Percentiles rank a stretch among this genome's conserved stretches.
These are phyloP conservation scores for Tortricodes alternella DNA, from an alignment of 2,888 invertebrate species.

Conservation along the genomic window DNA sequence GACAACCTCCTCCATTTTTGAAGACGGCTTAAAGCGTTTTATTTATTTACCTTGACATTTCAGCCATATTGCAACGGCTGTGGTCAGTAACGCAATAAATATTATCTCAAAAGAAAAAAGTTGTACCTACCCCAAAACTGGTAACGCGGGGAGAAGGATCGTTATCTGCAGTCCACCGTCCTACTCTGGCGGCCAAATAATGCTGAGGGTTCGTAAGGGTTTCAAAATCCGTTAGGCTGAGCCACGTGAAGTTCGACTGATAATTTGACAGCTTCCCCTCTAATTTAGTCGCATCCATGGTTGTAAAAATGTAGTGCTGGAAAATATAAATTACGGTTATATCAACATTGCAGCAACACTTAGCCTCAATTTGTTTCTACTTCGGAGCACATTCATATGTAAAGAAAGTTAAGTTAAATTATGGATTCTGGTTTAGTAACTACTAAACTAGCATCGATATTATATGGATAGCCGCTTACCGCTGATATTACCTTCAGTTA, in stretches of 20 bases:
- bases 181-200: slow-evolving; percentile 58
- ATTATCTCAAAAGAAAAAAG: background rate
- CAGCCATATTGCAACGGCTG: too few species aligned
- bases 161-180: slow-evolving; percentile 54
- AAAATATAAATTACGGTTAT: slow-evolving; percentile 32
- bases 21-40: too few species aligned
- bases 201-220: slow-evolving; percentile 56
- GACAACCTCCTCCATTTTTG: too few species aligned
- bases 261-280: slow-evolving; percentile 52
- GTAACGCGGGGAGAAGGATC: slow-evolving; percentile 49
- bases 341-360: background rate
- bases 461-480: too few species aligned
- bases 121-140: slow-evolving; percentile 54
- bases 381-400: too few species aligned
- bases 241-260: slow-evolving; percentile 67
- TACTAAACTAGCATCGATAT: too few species aligned
- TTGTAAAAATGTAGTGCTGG: slow-evolving; percentile 67
- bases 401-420: too few species aligned
- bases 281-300: slow-evolving; percentile 62
- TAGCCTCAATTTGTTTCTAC: too few species aligned
- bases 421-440: too few species aligned
- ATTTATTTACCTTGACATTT: too few species aligned
- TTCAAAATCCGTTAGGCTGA: slow-evolving; percentile 64
- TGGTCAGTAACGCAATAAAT: too few species aligned
- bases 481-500: too few species aligned